Evolutionary conservation across 30 jellyfish, hydroid and myxozoan species (phyloP).

Genomic region (Aurelia aurita): DNA sequence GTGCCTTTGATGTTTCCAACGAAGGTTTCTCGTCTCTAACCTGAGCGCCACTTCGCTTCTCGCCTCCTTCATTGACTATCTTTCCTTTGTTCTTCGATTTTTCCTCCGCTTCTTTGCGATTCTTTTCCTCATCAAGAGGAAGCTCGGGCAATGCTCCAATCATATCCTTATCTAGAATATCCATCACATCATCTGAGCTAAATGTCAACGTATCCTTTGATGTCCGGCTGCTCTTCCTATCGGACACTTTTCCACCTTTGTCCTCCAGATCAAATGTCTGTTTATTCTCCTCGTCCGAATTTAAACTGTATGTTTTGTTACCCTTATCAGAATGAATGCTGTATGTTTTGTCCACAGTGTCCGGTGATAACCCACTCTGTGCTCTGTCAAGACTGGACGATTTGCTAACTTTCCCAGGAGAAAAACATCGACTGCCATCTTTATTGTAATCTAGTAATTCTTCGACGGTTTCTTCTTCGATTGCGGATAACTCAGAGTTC

Average conservation of each 20-base stretch:
- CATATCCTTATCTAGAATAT: conserved; percentile 67
- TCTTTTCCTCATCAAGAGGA: conserved; percentile 68
- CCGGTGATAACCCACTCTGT: conserved; percentile 7
- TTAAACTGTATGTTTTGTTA: conserved; percentile 21
- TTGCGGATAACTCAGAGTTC: conserved; percentile 87
- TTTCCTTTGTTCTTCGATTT: neutral
- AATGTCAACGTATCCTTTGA: conserved; percentile 63
- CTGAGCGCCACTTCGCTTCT: neutral
- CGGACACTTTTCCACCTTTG: conserved; percentile 16
- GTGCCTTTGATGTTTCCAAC: too few species aligned
- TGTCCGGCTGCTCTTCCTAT: conserved; percentile 25
- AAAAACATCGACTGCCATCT: conserved; percentile 30
- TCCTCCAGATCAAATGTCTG: conserved; percentile 34
- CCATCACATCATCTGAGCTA: conserved; percentile 74
- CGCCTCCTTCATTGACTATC: neutral
- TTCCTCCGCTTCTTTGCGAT: neutral
- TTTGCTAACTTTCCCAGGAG: neutral
- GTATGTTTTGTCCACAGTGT: conserved; percentile 24
- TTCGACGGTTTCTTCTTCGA: conserved; percentile 88
- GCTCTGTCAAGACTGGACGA: neutral
- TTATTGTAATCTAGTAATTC: conserved; percentile 49
- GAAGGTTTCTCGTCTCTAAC: neutral
- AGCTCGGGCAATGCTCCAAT: conserved; percentile 81
- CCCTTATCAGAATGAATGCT: conserved; percentile 45
- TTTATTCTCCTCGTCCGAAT: neutral